These are phyloP conservation scores for Myzus persicae DNA, from an alignment of 1,140 invertebrate genomes.

Conservation along the genomic window DNA sequence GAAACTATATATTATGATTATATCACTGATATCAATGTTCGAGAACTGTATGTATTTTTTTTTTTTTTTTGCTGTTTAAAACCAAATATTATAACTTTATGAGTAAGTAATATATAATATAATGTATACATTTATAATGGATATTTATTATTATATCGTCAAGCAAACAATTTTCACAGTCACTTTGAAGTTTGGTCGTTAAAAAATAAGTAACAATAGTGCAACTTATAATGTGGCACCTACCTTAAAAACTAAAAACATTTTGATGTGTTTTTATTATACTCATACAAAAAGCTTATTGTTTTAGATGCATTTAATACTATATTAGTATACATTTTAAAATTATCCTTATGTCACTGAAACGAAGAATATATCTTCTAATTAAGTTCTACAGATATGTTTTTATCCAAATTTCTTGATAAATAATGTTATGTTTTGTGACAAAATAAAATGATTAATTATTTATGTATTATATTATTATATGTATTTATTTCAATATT, in stretches of 20 bases:
- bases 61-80: background rate
- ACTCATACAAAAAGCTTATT: background rate
- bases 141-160: background rate
- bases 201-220: background rate
- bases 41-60: background rate
- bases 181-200: background rate
- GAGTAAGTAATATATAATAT: background rate
- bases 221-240: background rate
- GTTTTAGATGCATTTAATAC: background rate
- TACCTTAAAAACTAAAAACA: too few relatives aligned
- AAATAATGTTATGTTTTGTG: background rate
- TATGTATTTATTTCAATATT: background rate
- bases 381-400: background rate
- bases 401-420: background rate
- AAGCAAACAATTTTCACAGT: background rate
- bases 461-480: too few relatives aligned
- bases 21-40: conserved; percentile 4
- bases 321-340: background rate
- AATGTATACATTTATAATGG: too few relatives aligned
- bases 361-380: background rate
- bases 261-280: background rate
- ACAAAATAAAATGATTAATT: too few relatives aligned
- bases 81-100: background rate
- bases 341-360: background rate
- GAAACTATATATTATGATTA: background rate